Conservation (phyloP, 2,888 invertebrate genomes). For the Conus canariensis region DNA sequence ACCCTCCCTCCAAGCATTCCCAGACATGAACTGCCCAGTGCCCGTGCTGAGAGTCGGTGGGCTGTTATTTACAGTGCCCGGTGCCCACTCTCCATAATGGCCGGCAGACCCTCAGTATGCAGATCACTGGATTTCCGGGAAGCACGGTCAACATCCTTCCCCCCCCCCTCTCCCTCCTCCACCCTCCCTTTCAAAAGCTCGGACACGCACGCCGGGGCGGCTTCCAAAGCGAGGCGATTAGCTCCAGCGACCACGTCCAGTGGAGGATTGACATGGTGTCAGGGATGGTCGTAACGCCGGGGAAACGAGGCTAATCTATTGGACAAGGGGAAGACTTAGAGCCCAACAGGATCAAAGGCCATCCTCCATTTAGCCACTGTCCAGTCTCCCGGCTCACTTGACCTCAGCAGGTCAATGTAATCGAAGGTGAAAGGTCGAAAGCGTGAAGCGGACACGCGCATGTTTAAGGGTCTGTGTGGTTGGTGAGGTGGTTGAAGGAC, state of each 20-base stretch:
- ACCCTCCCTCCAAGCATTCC: neutral
- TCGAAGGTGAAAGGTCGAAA: neutral
- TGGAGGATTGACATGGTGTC: neutral
- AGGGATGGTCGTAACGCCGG: neutral
- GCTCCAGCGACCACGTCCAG: neutral
- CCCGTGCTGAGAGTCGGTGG: neutral
- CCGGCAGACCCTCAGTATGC: neutral
- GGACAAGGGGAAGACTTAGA: conserved; percentile 13
- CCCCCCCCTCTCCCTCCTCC: too few relatives aligned
- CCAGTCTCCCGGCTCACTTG: neutral
- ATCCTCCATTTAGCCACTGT: neutral
- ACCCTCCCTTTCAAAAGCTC: neutral
- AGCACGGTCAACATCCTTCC: too few relatives aligned
- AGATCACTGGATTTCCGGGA: neutral
- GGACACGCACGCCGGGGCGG: neutral
- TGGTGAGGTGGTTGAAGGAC: too few relatives aligned
- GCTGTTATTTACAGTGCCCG: too few relatives aligned
- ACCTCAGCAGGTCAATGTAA: neutral
- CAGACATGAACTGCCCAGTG: neutral
- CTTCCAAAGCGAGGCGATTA: too few relatives aligned
- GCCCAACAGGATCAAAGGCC: neutral
- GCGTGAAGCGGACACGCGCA: too few relatives aligned
- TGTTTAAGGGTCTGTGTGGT: too few relatives aligned
- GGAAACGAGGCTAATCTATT: neutral
- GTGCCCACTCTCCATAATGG: too few relatives aligned